phyloP scores from a whole-genome alignment of 2,888 invertebrate genomes.

The Callyntrura guangdongensis region DNA sequence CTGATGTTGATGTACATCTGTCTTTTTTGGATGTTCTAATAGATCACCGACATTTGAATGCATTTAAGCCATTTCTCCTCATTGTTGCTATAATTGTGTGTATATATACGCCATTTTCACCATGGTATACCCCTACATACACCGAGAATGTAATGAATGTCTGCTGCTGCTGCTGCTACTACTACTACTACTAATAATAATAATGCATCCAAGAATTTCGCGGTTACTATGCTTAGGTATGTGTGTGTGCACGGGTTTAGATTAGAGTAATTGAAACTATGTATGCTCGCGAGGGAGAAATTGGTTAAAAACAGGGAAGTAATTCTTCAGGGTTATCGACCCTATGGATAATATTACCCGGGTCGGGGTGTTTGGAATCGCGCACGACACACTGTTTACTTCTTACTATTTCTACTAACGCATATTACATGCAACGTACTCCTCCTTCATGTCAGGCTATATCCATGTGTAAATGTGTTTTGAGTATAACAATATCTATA shows the following conservation, averaged over 20 bases:
- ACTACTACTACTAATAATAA: not conserved
- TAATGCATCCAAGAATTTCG: not conserved
- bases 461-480: not conserved
- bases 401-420: not conserved
- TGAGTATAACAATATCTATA: not conserved
- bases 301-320: conserved; percentile 61
- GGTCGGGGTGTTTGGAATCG: conserved; percentile 72
- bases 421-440: conserved; percentile 30
- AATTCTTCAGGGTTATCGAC: conserved; percentile 82
- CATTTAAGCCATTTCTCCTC: not conserved
- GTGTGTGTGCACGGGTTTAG: not conserved
- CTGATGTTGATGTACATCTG: not conserved
- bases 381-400: conserved; percentile 49
- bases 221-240: not conserved
- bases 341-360: conserved; percentile 80
- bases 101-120: not conserved
- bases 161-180: no score
- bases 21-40: conserved; percentile 20
- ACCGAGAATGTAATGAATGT: not conserved
- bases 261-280: conserved; percentile 50
- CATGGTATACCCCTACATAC: not conserved
- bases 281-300: conserved; percentile 17
- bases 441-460: not conserved
- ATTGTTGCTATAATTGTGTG: not conserved
- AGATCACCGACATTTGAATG: conserved; percentile 35